Base-by-base conservation (phyloP, 1,140 invertebrate species). In the Euura lappo region DNA sequence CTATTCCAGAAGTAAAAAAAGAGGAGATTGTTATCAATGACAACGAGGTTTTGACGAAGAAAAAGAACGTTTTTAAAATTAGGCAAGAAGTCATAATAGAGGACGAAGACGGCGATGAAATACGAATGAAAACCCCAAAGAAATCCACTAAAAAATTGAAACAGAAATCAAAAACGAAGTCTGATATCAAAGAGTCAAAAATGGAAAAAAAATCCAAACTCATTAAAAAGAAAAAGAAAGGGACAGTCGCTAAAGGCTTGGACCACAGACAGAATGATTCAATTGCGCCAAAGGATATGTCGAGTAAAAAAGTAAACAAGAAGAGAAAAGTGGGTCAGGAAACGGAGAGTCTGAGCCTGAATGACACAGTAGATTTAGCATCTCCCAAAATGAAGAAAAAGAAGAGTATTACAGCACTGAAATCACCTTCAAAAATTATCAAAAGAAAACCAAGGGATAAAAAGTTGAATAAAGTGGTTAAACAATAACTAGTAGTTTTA, bases 11-110 rank as follows among this genome's bases (percentile, higher is more conserved):
- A 5, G 1, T 70, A 0, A 64, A 81, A 65, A 68, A 78, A 68
- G 66, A 79, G 71, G 72, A 74, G 72, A 44, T 70, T 13, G 44
- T 28, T 13, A 45, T 44, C 2, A 44, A 71, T 45, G 47, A 74
- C 43, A 67, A 67, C n/a, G 72, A 79, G 8, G 45, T 76, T 60
- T 69, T 72, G 10, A 45, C 71, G n/a, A 45, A 51, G 60, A 71
- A 60, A 7, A 69, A 69, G 2, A 77, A 74, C n/a, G 79, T 69
- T 60, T 75, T 79, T 3, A 77, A 75, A 71, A 10, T 75, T 6
- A 65, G 71, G 11, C 78, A 78, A 65, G 72, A 77, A 72, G 79
- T 86, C 13, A 76, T 80, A 10, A 70, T 86, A 11, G 84, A 84
- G n/a, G 71, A 80, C 47, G 83, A 84, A 69, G 74, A 47, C 2